Conservation (phyloP, 2,797 vertebrate species). For the Chaetophractus vellerosus region DNA sequence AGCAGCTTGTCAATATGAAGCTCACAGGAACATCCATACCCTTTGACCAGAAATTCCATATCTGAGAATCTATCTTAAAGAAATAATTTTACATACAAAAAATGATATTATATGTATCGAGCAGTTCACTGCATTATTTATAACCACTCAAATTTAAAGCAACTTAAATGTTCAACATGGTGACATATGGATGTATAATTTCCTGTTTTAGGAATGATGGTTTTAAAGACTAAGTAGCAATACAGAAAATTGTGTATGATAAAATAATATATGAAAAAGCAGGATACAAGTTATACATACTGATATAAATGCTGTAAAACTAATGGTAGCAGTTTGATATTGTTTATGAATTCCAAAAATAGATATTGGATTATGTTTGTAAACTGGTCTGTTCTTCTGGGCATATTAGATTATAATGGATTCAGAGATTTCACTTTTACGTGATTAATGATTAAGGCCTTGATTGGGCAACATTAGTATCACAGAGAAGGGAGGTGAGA, state of each 20-base stretch:
- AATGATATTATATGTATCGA: not conserved
- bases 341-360: too few species aligned
- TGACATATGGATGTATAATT: not conserved
- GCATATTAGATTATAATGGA: too few species aligned
- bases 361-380: too few species aligned
- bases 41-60: too few species aligned
- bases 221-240: not conserved
- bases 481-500: too few species aligned
- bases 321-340: too few species aligned
- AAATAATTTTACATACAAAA: not conserved
- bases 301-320: not conserved
- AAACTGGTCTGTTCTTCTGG: too few species aligned
- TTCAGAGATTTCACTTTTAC: too few species aligned
- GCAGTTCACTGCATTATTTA: too few species aligned
- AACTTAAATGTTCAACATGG: not conserved
- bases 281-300: not conserved
- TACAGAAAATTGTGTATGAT: not conserved
- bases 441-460: too few species aligned
- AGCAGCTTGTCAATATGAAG: not conserved
- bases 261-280: not conserved
- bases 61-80: too few species aligned
- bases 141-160: not conserved
- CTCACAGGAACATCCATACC: not conserved
- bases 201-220: not conserved
- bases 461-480: too few species aligned